A percentile compares a stretch with the other conserved stretches of the same genome.
Evolutionary conservation across 2,888 invertebrate species (phyloP).

Genomic region (Sympetrum striolatum): DNA sequence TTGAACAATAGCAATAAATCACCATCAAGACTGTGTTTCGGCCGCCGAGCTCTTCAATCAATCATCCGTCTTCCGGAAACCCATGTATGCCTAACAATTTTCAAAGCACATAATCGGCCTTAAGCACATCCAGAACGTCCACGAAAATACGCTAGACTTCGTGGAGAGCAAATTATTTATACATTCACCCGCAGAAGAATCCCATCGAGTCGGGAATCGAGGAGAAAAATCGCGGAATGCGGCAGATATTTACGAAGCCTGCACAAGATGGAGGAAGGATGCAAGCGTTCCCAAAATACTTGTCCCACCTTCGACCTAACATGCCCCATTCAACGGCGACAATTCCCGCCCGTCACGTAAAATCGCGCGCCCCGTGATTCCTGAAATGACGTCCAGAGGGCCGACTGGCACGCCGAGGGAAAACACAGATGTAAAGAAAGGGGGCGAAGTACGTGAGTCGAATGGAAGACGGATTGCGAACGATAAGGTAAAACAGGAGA

Average conservation of each 20-base stretch:
- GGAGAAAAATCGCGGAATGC: conserved; percentile 21
- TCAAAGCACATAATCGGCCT: too few relatives aligned
- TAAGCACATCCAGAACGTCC: background rate
- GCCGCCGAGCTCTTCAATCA: too few relatives aligned
- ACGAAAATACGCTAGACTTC: background rate
- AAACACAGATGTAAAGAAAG: background rate
- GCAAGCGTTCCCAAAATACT: conserved; percentile 27
- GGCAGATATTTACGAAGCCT: conserved; percentile 7
- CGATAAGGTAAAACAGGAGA: background rate
- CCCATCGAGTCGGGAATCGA: background rate
- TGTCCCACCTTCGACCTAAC: background rate
- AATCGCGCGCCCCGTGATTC: conserved; percentile 2
- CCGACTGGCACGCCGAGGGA: background rate
- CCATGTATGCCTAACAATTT: too few relatives aligned
- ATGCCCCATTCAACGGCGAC: background rate
- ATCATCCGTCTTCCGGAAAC: too few relatives aligned
- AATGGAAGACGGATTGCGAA: background rate
- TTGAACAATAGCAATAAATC: too few relatives aligned
- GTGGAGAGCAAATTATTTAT: conserved; percentile 4
- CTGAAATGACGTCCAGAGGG: background rate
- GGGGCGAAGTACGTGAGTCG: background rate
- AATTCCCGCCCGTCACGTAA: background rate
- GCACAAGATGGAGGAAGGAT: background rate
- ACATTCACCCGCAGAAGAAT: conserved; percentile 22
- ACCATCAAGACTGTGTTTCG: too few relatives aligned